Evolutionary conservation across 2,888 invertebrate species (phyloP).

Genomic region (Hemithea aestivaria): DNA sequence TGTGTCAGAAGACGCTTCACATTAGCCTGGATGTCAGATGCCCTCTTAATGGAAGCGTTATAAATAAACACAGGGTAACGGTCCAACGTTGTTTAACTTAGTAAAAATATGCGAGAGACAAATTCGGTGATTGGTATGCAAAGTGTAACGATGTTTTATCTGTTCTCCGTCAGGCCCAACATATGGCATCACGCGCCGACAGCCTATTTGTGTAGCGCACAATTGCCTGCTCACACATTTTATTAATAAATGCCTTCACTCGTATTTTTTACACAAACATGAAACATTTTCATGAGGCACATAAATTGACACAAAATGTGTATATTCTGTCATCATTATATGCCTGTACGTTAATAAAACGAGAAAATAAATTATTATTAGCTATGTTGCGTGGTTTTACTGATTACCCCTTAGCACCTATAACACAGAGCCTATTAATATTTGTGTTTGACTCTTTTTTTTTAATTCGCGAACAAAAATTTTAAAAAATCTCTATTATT

Average conservation of each 20-base stretch:
- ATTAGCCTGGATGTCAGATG: slow-evolving; percentile 26
- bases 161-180: slow-evolving; percentile 17
- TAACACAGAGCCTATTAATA: no score
- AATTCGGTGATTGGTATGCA: slow-evolving; percentile 26
- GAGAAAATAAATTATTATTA: no score
- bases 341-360: no score
- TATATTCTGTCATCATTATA: background rate
- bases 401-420: no score
- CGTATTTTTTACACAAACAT: slow-evolving; percentile 2
- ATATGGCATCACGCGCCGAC: slow-evolving; percentile 20
- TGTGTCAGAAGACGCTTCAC: slow-evolving; percentile 36
- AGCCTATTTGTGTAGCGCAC: slow-evolving; percentile 16
- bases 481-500: no score
- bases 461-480: no score
- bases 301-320: no score
- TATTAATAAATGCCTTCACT: slow-evolving; percentile 1
- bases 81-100: slow-evolving; percentile 9
- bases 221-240: slow-evolving; percentile 2
- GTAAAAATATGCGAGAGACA: slow-evolving; percentile 15
- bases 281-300: background rate
- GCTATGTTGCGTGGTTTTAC: no score
- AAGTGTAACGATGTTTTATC: slow-evolving; percentile 27
- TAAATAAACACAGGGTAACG: slow-evolving; percentile 26
- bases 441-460: no score
- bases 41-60: slow-evolving; percentile 28